Base-by-base conservation (phyloP, 2,888 invertebrate genomes). In the Xestoiulus laeticollis region DNA sequence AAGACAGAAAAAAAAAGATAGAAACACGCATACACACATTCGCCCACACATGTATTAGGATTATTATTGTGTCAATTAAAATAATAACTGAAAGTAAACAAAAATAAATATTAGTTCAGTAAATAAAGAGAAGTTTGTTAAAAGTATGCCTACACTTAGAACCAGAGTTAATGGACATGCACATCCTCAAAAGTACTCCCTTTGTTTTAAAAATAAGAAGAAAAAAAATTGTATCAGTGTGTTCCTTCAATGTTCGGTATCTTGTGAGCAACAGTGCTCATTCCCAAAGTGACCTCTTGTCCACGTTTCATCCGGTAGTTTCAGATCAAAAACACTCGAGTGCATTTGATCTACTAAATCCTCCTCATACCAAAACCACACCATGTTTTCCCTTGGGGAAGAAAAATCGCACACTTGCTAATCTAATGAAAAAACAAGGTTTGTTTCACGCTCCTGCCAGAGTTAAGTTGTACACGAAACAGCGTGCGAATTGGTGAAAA, bases 61-160 rank as follows among this genome's bases (percentile, higher is more conserved):
- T 78, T 78, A 30, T 78, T 78, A 78, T 32, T 30, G 30, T 78
- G 78, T 32, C 30, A 48, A 30, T 30, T 78, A 78, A 78, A 78
- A 78, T 30, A 78, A 44, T n/a, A 78, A 78, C 78, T 78, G 78
- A 78, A 78, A 78, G 30, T 78, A 78, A 78, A 78, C 78, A 78
- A 78, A 78, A 48, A 8, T 8, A 78, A 78, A 78, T 32, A 78
- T 78, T 32, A 78, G 78, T 78, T 78, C 78, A 16, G 19, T 26
- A 68, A 68, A 26, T 26, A 68, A 68, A 2, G 8, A 30, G 16
- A 78, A 78, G 26, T 78, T 12, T 78, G 78, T 78, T 78, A 78
- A 78, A 78, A 78, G 78, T 32, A 78, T 30, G 30, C 78, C 78
- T 4, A 14, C 78, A 78, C 78, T 30, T 30, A 10, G 78, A 78